A percentile compares a stretch with the other conserved stretches of the same genome.
These are phyloP conservation scores for Temnothorax ravouxi DNA, from an alignment of 2,888 invertebrate genomes.

Conservation along the genomic window DNA sequence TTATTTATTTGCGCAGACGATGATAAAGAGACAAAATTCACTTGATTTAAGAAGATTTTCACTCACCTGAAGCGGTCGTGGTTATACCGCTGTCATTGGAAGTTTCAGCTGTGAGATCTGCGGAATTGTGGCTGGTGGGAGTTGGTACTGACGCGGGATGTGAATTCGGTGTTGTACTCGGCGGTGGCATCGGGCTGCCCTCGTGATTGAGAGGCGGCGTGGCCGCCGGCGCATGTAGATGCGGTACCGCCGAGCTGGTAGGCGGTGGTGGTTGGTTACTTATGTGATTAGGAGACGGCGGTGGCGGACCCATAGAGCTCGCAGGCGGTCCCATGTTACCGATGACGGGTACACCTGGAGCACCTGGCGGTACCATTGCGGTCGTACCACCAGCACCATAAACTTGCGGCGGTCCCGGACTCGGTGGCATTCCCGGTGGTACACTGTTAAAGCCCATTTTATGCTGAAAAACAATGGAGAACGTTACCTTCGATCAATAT, in stretches of 20 bases:
- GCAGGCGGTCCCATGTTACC: slow-evolving; percentile 89
- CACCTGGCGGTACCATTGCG: slow-evolving; percentile 87
- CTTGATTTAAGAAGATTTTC: neutral
- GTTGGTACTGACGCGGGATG: slow-evolving; percentile 83
- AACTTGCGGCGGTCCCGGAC: slow-evolving; percentile 88
- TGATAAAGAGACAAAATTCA: neutral
- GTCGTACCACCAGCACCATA: slow-evolving; percentile 87
- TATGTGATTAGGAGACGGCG: slow-evolving; percentile 87
- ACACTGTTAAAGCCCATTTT: slow-evolving; percentile 89
- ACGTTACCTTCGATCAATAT: neutral
- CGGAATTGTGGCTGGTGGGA: slow-evolving; percentile 82
- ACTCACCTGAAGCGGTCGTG: slow-evolving; percentile 88
- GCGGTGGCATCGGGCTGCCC: slow-evolving; percentile 87
- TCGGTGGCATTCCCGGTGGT: slow-evolving; percentile 88
- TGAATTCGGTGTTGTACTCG: slow-evolving; percentile 88
- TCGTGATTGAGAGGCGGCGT: slow-evolving; percentile 84
- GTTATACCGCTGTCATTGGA: slow-evolving; percentile 88
- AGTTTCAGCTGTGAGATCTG: slow-evolving; percentile 83
- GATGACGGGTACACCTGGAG: slow-evolving; percentile 83
- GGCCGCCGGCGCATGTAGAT: slow-evolving; percentile 82
- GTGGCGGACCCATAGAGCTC: slow-evolving; percentile 88
- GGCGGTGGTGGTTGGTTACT: slow-evolving; percentile 79
- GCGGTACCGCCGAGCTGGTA: slow-evolving; percentile 78
- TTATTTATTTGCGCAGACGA: neutral
- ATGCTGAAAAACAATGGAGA: slow-evolving; percentile 87